Evolutionary conservation across 2,113 vertebrate species (phyloP).

Genomic region (Origma solitaria): DNA sequence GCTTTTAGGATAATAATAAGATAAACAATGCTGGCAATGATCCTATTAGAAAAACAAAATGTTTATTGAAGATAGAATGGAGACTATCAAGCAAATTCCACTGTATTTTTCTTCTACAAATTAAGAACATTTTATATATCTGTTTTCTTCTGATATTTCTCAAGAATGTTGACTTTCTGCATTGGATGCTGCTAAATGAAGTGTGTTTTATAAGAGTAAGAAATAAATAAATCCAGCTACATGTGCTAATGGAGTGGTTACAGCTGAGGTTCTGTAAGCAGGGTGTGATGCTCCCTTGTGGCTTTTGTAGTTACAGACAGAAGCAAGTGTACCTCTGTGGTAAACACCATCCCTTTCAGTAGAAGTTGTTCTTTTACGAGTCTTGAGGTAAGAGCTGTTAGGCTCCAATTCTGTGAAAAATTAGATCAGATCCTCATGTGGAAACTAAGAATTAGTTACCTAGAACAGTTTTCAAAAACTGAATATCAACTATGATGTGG

Average conservation of each 20-base stretch:
- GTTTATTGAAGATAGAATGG: not conserved
- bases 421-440: constrained; percentile 3
- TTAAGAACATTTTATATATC: not conserved
- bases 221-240: constrained; percentile 31
- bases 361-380: not conserved
- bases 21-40: not conserved
- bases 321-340: not conserved
- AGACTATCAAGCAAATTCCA: not conserved
- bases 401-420: not conserved
- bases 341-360: not conserved
- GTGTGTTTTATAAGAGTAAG: not conserved
- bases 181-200: not conserved
- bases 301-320: constrained; percentile 38
- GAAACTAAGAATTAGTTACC: constrained; percentile 16
- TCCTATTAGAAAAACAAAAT: not conserved
- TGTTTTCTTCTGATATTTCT: not conserved
- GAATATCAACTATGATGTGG: not conserved
- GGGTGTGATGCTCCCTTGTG: constrained; percentile 25
- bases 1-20: constrained; percentile 24
- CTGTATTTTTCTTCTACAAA: not conserved
- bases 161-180: not conserved
- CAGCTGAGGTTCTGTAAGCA: constrained; percentile 53
- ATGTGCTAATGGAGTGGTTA: constrained; percentile 21
- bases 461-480: not conserved
- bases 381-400: not conserved